phyloP scores from a whole-genome alignment of 1,140 invertebrate species.

The Hormaphis cornu region DNA sequence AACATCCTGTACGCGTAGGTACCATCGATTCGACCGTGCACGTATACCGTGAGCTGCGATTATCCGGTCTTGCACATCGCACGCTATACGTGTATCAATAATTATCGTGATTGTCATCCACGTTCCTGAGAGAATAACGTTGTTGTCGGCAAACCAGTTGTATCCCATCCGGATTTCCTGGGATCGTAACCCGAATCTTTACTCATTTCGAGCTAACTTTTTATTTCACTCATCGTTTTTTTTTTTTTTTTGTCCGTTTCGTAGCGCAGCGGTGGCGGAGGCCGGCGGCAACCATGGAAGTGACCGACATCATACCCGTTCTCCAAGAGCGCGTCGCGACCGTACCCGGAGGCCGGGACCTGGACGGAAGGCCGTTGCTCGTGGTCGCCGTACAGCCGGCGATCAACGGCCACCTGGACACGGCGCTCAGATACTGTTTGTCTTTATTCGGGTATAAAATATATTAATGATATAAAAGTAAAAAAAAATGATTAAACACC shows the following conservation, averaged over 20 bases:
- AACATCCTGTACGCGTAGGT: too few relatives aligned
- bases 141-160: background rate
- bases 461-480: slow-evolving; percentile 34
- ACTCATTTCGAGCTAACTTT: background rate
- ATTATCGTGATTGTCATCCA: background rate
- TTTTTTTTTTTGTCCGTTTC: background rate
- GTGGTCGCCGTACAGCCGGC: slow-evolving; percentile 51
- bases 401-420: slow-evolving; percentile 47
- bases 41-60: too few relatives aligned
- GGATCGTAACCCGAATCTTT: background rate
- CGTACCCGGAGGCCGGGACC: slow-evolving; percentile 54
- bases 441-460: slow-evolving; percentile 51
- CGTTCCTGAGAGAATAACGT: background rate
- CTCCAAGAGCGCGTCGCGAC: slow-evolving; percentile 43
- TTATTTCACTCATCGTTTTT: background rate
- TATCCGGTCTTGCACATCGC: too few relatives aligned
- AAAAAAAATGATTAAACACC: too few relatives aligned
- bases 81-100: background rate
- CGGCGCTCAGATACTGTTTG: slow-evolving; percentile 51
- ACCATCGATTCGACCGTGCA: too few relatives aligned
- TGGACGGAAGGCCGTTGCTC: slow-evolving; percentile 52
- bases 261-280: background rate
- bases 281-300: slow-evolving; percentile 41
- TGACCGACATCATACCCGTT: slow-evolving; percentile 44
- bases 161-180: background rate